phyloP scores from a whole-genome alignment of 2,888 invertebrate genomes.

The Embidobia sp. region DNA sequence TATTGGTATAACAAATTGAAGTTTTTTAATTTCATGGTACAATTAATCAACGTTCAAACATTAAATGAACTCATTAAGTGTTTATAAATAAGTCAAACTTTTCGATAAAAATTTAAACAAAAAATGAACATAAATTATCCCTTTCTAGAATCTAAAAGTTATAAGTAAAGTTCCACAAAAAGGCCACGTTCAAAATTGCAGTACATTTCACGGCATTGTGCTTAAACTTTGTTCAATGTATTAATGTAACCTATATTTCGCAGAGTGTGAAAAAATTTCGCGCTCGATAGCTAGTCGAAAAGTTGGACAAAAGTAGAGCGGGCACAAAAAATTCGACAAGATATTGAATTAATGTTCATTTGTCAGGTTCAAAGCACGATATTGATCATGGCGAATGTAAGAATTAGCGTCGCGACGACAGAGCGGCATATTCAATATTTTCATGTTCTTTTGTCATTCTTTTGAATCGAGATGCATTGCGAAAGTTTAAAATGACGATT shows the following conservation, averaged over 20 bases:
- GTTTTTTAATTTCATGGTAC: no score
- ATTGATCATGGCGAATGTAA: constrained; percentile 18
- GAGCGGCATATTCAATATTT: constrained; percentile 23
- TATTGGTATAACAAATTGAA: no score
- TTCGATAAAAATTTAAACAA: neutral
- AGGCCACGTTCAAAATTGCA: neutral
- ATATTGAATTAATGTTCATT: constrained; percentile 43
- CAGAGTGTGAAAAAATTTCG: neutral
- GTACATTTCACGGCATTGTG: constrained; percentile 9
- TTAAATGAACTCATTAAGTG: no score
- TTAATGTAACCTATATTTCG: constrained; percentile 36
- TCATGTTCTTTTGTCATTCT: constrained; percentile 31
- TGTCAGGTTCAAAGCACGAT: constrained; percentile 25
- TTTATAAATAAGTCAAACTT: no score
- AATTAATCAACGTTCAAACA: no score
- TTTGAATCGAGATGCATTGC: constrained; percentile 41
- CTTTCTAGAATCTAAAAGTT: constrained; percentile 4
- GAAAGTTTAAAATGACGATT: constrained; percentile 50
- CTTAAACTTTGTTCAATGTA: constrained; percentile 19
- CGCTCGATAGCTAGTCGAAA: constrained; percentile 16
- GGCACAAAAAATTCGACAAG: constrained; percentile 12
- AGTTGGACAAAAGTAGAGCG: constrained; percentile 26
- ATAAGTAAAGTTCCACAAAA: neutral
- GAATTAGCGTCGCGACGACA: no score
- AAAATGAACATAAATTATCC: neutral